Base-by-base conservation (phyloP, 1,140 invertebrate genomes). In the Carposina sasakii region DNA sequence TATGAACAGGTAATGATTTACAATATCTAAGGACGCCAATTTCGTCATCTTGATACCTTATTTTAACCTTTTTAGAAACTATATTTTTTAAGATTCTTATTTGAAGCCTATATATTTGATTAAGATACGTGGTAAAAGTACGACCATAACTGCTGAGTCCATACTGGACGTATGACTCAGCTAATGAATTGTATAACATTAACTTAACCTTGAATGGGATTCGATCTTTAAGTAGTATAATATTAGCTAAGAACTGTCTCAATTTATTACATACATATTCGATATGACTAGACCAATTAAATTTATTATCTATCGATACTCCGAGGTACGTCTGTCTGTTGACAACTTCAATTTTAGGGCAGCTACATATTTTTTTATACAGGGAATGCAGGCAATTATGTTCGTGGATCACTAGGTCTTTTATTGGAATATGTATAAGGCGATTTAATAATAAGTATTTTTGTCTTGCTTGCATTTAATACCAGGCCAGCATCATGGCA, bases 351-450 rank as follows among this genome's bases (percentile, higher is more conserved):
- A 46, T 3, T 24, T 13, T 8, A 15, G 21, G 3, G 13, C 45
- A 47, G 3, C 1, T 37, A 37, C 45, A 47, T 8, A 10, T 37
- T 12, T n/a, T 5, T 23, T 46, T 46, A 17, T 24, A 23, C 2
- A 34, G 20, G 19, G n/a, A n/a, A n/a, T 46, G 43, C 19, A 46
- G n/a, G 13, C 43, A 46, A 3, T 34, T 34, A 37, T 47, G 39
- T 12, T 31, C 1, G 12, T 37, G 33, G 12, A 31, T 34, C n/a
- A n/a, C n/a, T n/a, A n/a, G n/a, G n/a, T n/a, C n/a, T 9, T 13
- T 17, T 5, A n/a, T 9, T 10, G 20, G 6, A 12, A 21, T 12
- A 16, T 12, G 15, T 46, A 21, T 34, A 13, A 5, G 30, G 30
- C 9, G 30, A 45, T 22, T 26, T 23, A 17, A 45, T 23, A 34